Evolutionary conservation across 2,797 vertebrate species (phyloP).

Genomic region (Argentina silus): DNA sequence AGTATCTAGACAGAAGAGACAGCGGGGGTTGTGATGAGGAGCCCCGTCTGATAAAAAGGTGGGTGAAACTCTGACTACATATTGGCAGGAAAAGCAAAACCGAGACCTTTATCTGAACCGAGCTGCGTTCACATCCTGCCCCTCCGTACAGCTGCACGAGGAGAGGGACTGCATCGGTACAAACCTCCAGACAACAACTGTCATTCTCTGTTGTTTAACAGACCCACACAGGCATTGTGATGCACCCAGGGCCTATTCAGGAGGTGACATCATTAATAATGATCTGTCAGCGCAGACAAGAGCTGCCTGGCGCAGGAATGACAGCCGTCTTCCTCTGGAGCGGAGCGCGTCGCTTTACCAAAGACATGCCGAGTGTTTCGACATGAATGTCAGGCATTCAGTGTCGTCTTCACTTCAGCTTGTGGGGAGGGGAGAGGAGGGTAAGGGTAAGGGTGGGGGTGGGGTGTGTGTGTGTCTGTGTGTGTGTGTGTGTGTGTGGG

Average conservation of each 20-base stretch:
- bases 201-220: slow-evolving; percentile 59
- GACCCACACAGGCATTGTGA: slow-evolving; percentile 44
- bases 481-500: slow-evolving; percentile 20
- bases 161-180: neutral
- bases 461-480: slow-evolving; percentile 19
- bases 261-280: slow-evolving; percentile 55
- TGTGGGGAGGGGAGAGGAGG: slow-evolving; percentile 4
- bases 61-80: too few relatives aligned
- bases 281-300: slow-evolving; percentile 57
- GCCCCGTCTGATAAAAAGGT: too few relatives aligned
- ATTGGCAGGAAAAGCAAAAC: too few relatives aligned
- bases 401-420: neutral
- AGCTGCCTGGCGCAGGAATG: slow-evolving; percentile 49
- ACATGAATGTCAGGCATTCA: slow-evolving; percentile 39
- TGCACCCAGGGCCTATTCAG: slow-evolving; percentile 48
- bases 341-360: too few relatives aligned
- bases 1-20: too few relatives aligned
- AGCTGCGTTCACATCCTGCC: too few relatives aligned
- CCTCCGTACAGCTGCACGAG: too few relatives aligned
- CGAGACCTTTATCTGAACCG: too few relatives aligned
- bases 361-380: slow-evolving; percentile 19
- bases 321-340: slow-evolving; percentile 36
- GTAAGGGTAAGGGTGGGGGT: slow-evolving; percentile 26
- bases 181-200: slow-evolving; percentile 39
- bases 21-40: too few relatives aligned